Evolutionary conservation across 2,797 vertebrate genomes (phyloP), one percentile per base, ranked within the genome.

Genomic region (Melanogrammus aeglefinus): DNA sequence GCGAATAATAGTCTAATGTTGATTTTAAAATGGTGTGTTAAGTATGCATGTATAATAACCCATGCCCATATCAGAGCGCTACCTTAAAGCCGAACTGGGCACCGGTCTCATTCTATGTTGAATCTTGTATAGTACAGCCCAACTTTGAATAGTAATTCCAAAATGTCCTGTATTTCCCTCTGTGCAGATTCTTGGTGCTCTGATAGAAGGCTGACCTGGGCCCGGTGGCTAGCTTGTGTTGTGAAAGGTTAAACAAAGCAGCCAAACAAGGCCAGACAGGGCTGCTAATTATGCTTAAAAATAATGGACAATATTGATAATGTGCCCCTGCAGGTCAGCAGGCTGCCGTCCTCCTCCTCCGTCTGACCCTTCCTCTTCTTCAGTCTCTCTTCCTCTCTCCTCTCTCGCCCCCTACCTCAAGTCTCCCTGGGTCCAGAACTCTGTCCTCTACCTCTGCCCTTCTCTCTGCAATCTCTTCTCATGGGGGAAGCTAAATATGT

Each of bases 381-480:
- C 66, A 76, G 63, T 73, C 74, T n/a, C 29, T 27, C 66, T 57
- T 44, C 74, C 38, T 73, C 51, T 36, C 8, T 75, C 29, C 24
- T 12, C 7, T 74, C 39, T 74, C 31, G 7, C 8, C 31, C 2
- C 51, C 31, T 69, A 70, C 18, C 1, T 47, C 36, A 74, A 35
- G 2, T 47, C 44, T 47, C 75, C 29, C 21, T 31, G 36, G 6
- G 6, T 70, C 36, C 31, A 10, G 24, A 33, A 73, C 8, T 57
- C 51, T 21, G 5, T 57, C 14, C 47, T 51, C 16, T 51, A 51
- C 47, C 47, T 51, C 47, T 51, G 18, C 1, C 7, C 41, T 44
- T 44, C 41, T 44, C 8, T 51, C 16, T 51, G 47, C 47, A 18
- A 44, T 44, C 41, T 10, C 41, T 44, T 14, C 41, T 18, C 44